phyloP scores from a whole-genome alignment of 1,140 invertebrate genomes.

The Monochamus saltuarius region DNA sequence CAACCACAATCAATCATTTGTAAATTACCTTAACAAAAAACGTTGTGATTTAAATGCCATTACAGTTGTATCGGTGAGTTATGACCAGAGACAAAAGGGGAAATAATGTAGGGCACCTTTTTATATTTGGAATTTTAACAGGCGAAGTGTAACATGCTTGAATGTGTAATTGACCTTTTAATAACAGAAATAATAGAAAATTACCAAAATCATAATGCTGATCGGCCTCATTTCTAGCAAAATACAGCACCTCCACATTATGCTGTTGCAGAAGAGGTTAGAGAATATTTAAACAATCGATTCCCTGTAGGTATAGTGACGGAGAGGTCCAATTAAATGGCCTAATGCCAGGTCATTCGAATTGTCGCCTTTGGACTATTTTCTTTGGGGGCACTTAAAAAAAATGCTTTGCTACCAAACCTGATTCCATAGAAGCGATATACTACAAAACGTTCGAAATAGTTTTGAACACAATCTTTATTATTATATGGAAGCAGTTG shows the following conservation, averaged over 20 bases:
- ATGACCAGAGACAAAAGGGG: too few species aligned
- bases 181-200: constrained; percentile 15
- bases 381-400: neutral
- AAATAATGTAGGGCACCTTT: neutral
- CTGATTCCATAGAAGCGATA: neutral
- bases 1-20: too few species aligned
- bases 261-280: neutral
- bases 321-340: constrained; percentile 5
- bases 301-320: neutral
- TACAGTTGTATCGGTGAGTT: too few species aligned
- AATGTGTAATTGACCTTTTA: neutral
- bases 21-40: too few species aligned
- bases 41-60: too few species aligned
- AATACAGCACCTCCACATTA: neutral
- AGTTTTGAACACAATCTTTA: constrained; percentile 17
- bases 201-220: neutral
- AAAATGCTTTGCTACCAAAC: too few species aligned
- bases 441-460: constrained; percentile 4
- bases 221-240: neutral
- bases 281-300: too few species aligned
- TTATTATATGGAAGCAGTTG: neutral
- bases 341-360: too few species aligned
- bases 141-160: neutral
- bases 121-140: constrained; percentile 2
- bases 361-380: neutral